These are phyloP conservation scores for Brenthis daphne DNA, from an alignment of 2,888 invertebrate species.

Conservation along the genomic window DNA sequence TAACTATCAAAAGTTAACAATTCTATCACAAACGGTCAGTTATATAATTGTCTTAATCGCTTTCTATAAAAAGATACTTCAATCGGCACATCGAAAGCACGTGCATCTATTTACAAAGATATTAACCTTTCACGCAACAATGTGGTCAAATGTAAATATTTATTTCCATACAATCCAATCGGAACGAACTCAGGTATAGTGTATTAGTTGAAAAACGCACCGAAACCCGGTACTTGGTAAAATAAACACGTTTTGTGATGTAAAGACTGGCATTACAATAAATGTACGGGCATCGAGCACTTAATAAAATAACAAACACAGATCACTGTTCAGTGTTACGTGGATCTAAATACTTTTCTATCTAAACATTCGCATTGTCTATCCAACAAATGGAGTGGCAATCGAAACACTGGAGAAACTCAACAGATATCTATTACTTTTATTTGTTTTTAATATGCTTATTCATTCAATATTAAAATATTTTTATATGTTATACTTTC, in stretches of 20 bases:
- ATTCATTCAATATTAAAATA: neutral
- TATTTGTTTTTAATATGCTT: neutral
- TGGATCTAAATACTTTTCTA: slow-evolving; percentile 67
- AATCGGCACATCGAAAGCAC: slow-evolving; percentile 51
- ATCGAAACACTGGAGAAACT: slow-evolving; percentile 11
- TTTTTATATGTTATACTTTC: too few species aligned
- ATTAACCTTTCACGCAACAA: slow-evolving; percentile 74
- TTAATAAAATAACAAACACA: slow-evolving; percentile 76
- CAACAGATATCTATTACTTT: slow-evolving; percentile 2
- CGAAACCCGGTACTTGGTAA: slow-evolving; percentile 52
- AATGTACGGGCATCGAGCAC: slow-evolving; percentile 68
- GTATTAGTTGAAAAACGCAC: slow-evolving; percentile 26
- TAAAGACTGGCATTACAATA: slow-evolving; percentile 68
- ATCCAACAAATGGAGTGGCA: slow-evolving; percentile 50
- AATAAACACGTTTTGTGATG: slow-evolving; percentile 68
- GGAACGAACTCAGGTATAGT: slow-evolving; percentile 14
- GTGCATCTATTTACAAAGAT: slow-evolving; percentile 64
- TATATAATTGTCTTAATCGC: slow-evolving; percentile 21
- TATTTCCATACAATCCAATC: slow-evolving; percentile 58
- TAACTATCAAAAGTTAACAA: neutral
- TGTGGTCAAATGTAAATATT: slow-evolving; percentile 71
- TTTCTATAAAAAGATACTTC: slow-evolving; percentile 52
- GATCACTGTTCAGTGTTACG: slow-evolving; percentile 64
- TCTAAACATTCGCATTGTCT: slow-evolving; percentile 74
- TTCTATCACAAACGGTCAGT: neutral